Base-by-base conservation (phyloP, 2,113 vertebrate genomes). In the Sturnira hondurensis region DNA sequence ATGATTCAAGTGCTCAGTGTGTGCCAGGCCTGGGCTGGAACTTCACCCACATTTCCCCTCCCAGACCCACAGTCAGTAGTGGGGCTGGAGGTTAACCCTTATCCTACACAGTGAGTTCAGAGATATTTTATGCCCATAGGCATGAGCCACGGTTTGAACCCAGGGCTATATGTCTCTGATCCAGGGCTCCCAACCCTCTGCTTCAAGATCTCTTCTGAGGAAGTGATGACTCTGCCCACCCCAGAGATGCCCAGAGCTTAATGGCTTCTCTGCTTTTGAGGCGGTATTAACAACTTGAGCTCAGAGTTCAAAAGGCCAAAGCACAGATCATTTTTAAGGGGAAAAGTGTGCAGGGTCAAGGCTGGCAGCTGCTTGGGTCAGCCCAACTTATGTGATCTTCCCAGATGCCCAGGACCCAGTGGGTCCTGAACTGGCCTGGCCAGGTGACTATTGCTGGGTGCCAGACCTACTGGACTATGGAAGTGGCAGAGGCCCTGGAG, bases 361-460 rank as follows among this genome's bases (percentile, higher is more conserved):
- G 11, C 52, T 84, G 78, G 36, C 17, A 26, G 36, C 45, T 16
- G 12, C 76, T 61, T 33, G 6, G 41, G 43, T 86, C 93, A 96
- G 33, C 43, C 71, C 65, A 67, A n/a, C 47, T 36, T 38, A 3
- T 93, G 14, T 71, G 5, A 38, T 95, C 80, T 67, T 87, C 1
- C 86, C 95, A 99, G 99, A 98, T 97, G 81, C 96, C 93, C 85
- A 99, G 99, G 80, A 97, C 97, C 65, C 56, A 98, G 19, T 99
- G 99, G 99, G 99, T 99, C 93, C 98, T 99, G 90, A 98, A 97
- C 0, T 99, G 99, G 99, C 99, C 99, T 22, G 99, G 99, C n/a
- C 99, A 99, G 94, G 99, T 99, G 96, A 99, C 99, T 90, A 99
- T 99, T n/a, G 99, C 99, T 76, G 99, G 99, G 77, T 99, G 99